Percentiles rank a stretch among this genome's conserved stretches.
These are phyloP conservation scores for Crotalus tigris DNA, from an alignment of 2,113 vertebrate species.

Conservation along the genomic window DNA sequence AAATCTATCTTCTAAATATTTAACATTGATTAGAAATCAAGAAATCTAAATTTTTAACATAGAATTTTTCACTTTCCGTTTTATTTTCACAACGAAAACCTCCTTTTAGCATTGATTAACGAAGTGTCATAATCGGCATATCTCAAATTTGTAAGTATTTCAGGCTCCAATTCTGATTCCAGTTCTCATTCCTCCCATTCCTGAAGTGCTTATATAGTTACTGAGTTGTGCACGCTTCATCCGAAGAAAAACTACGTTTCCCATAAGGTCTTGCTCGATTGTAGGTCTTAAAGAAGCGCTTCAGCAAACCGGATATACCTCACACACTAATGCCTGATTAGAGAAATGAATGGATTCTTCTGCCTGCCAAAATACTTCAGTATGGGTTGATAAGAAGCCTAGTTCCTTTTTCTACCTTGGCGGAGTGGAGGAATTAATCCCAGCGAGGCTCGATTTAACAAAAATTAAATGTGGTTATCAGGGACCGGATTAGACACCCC, in stretches of 20 bases:
- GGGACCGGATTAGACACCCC: neutral
- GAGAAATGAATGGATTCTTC: neutral
- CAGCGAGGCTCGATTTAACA: too few species aligned
- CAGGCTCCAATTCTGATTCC: neutral
- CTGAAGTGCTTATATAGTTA: neutral
- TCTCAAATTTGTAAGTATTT: neutral
- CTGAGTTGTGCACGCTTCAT: neutral
- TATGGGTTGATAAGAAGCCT: neutral
- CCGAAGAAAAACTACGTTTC: constrained; percentile 45
- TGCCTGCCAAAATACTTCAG: neutral
- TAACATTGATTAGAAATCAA: neutral
- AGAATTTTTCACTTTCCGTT: neutral
- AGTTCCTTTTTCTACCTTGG: neutral
- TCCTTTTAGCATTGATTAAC: neutral
- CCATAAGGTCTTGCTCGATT: constrained; percentile 33
- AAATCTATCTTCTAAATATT: neutral
- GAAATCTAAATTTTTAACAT: neutral
- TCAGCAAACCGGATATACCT: neutral
- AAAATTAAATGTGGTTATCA: neutral
- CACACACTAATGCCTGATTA: neutral
- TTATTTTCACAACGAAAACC: neutral
- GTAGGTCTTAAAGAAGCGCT: neutral
- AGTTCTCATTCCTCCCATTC: neutral
- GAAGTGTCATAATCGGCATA: neutral
- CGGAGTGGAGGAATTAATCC: neutral